A percentile compares a stretch with the other conserved stretches of the same genome.
Evolutionary conservation across 2,113 vertebrate species (phyloP).

Genomic region (Sceloporus undulatus): DNA sequence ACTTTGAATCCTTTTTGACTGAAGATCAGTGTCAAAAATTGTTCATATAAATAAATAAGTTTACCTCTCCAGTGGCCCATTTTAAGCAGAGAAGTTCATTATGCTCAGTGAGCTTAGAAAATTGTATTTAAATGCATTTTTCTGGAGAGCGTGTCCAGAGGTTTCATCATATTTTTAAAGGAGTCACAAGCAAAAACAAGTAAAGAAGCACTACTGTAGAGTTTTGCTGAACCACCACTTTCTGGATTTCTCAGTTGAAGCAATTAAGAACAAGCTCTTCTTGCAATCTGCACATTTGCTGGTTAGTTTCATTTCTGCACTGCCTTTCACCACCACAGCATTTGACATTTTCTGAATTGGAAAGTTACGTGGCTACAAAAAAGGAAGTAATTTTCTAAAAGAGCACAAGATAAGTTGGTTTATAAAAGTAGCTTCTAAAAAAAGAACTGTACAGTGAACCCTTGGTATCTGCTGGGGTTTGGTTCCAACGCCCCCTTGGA

Average conservation of each 20-base stretch:
- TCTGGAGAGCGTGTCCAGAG: not conserved
- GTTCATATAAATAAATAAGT: no score
- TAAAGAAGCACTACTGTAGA: not conserved
- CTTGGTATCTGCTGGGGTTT: no score
- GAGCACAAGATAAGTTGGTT: not conserved
- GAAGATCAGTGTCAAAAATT: no score
- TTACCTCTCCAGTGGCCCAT: no score
- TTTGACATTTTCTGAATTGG: conserved; percentile 1
- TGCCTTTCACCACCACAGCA: not conserved
- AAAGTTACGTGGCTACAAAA: not conserved
- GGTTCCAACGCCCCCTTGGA: no score
- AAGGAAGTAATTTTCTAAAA: not conserved
- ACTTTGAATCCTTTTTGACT: no score
- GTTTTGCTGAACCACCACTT: not conserved
- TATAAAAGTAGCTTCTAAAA: not conserved
- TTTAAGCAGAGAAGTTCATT: no score
- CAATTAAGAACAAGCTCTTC: not conserved
- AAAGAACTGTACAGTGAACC: not conserved
- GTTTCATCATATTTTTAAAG: not conserved
- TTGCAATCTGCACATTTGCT: not conserved
- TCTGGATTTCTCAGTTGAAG: not conserved
- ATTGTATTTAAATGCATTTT: no score
- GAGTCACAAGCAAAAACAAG: no score
- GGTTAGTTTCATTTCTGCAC: not conserved
- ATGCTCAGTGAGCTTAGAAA: no score